A percentile compares a stretch with the other conserved stretches of the same genome.
Conservation (phyloP, 2,797 vertebrate genomes). For the Ataeniobius toweri region DNA sequence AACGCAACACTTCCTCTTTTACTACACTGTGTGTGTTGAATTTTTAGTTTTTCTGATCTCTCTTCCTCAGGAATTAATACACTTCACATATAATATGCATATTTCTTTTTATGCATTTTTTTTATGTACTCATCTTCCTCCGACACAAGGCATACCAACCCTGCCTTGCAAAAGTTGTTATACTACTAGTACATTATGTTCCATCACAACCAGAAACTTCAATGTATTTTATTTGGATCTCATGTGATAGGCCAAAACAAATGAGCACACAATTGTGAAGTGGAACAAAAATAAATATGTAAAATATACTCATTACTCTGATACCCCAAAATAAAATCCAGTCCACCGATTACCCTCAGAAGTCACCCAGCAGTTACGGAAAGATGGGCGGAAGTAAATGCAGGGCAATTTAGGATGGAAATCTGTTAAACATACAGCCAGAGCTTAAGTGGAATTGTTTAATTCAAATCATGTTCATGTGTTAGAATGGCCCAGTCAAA, state of each 20-base stretch:
- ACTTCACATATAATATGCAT: neutral
- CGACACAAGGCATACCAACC: conserved; percentile 27
- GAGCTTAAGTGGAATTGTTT: too few relatives aligned
- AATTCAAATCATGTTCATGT: too few relatives aligned
- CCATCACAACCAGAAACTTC: neutral
- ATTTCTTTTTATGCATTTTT: neutral
- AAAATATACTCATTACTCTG: neutral
- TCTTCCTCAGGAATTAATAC: conserved; percentile 1
- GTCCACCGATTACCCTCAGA: neutral
- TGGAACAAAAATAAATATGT: neutral
- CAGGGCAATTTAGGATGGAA: too few relatives aligned
- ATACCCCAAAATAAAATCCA: neutral
- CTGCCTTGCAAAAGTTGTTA: neutral
- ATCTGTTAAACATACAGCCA: too few relatives aligned
- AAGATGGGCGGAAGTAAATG: too few relatives aligned
- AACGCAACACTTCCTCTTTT: conserved; percentile 31
- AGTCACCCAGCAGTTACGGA: too few relatives aligned
- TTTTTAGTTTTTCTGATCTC: too few relatives aligned
- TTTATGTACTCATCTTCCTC: neutral
- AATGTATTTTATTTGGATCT: neutral
- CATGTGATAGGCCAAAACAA: too few relatives aligned
- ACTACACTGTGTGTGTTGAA: neutral
- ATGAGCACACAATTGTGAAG: neutral
- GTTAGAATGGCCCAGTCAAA: too few relatives aligned
- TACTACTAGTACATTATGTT: neutral